Conservation (phyloP, 2,113 vertebrate species). For the Orycteropus afer region DNA sequence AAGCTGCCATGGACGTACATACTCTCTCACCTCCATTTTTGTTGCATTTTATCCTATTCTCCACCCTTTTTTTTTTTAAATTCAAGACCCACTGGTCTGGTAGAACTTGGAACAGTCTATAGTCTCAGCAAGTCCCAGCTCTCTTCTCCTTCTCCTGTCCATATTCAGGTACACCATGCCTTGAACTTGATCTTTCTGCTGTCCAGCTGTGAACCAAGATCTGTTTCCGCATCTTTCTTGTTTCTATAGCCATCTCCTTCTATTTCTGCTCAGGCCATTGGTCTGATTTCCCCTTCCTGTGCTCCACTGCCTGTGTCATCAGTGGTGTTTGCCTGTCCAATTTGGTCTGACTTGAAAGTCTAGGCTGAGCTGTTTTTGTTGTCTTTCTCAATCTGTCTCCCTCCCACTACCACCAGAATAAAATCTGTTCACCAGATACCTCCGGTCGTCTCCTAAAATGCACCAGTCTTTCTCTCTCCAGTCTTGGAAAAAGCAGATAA, state of each 20-base stretch:
- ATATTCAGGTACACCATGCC: not conserved
- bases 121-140: not conserved
- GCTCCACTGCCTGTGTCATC: rapidly evolving
- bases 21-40: not conserved
- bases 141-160: not conserved
- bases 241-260: not conserved
- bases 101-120: not conserved
- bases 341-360: not conserved
- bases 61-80: not conserved
- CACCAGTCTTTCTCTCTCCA: not conserved
- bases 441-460: not conserved
- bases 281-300: not conserved
- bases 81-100: no score
- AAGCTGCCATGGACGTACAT: not conserved
- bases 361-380: not conserved
- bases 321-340: not conserved
- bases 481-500: not conserved
- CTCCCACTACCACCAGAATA: not conserved
- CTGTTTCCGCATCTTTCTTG: not conserved
- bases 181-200: not conserved
- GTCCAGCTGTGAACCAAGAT: not conserved
- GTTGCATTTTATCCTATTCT: no score
- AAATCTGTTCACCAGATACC: not conserved
- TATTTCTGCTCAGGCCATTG: rapidly evolving
- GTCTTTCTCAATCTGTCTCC: not conserved